These are phyloP conservation scores for Caranx melampygus DNA, from an alignment of 2,113 vertebrate genomes.

Conservation along the genomic window DNA sequence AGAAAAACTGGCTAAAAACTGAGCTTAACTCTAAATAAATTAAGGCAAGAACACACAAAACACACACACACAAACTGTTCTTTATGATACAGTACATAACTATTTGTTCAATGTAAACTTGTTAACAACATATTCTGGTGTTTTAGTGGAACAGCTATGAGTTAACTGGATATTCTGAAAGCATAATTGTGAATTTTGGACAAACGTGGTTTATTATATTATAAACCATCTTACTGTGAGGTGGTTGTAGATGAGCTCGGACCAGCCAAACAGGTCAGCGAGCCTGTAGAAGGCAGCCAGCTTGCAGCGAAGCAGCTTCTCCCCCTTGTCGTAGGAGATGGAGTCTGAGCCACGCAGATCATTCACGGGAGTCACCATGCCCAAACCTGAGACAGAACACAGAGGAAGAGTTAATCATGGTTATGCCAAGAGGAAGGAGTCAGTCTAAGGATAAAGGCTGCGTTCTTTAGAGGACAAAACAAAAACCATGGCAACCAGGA, in stretches of 20 bases:
- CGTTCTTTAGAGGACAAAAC: background rate
- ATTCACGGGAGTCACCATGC: conserved; percentile 98
- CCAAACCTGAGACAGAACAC: conserved; percentile 87
- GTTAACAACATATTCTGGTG: too few relatives aligned
- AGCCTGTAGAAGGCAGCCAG: conserved; percentile 95
- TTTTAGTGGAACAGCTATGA: background rate
- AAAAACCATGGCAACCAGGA: background rate
- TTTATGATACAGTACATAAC: too few relatives aligned
- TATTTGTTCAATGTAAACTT: too few relatives aligned
- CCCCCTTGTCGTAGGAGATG: conserved; percentile 97
- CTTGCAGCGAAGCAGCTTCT: conserved; percentile 95
- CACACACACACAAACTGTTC: too few relatives aligned
- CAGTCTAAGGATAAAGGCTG: background rate
- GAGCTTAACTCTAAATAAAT: too few relatives aligned
- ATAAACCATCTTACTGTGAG: conserved; percentile 87
- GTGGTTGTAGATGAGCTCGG: conserved; percentile 99
- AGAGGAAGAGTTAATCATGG: background rate
- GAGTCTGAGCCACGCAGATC: conserved; percentile 97
- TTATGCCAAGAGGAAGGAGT: background rate
- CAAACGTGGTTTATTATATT: background rate
- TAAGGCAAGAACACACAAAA: too few relatives aligned
- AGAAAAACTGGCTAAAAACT: background rate
- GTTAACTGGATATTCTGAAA: background rate
- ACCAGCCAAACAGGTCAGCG: conserved; percentile 97
- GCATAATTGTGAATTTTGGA: background rate